Evolutionary conservation across 2,113 vertebrate species (phyloP), one percentile per base, ranked within the genome.

Genomic region (Campylomormyrus tamandua): DNA sequence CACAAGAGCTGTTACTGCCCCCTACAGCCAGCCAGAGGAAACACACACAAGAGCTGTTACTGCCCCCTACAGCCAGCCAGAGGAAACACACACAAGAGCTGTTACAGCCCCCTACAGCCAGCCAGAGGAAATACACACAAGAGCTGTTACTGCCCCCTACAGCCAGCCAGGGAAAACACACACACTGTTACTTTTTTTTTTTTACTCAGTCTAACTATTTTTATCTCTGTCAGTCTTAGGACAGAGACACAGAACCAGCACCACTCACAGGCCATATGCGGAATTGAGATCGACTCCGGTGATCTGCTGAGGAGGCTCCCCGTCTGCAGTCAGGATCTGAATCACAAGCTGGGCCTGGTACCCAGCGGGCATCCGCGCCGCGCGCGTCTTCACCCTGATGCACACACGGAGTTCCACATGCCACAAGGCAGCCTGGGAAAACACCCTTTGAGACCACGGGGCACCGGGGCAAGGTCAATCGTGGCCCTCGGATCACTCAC

Each of bases 251-350:
- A 50, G 74, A 83, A 62, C n/a, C 35, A n/a, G 83, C 6, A n/a
- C 49, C 86, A 98, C 98, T 98, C 96, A 99, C 98, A 99, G 96
- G 94, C 98, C 98, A n/a, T 99, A 99, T 24, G 98, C 98, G 80
- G 98, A 99, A 94, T 97, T 99, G 89, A 98, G 93, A 91, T 97
- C 96, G 93, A 99, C 95, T 91, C 98, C 98, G 92, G 98, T 98
- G 89, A 99, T 98, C 94, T 98, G 98, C 27, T 98, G 98, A 19
- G 98, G 97, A 90, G 97, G 97, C 53, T 99, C 98, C 90, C 98
- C 98, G 88, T 99, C 98, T 24, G 97, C 96, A 97, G 97, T 98
- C 70, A 97, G 96, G 93, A 99, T 89, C 93, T 99, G 98, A 92
- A 99, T 96, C 88, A 99, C 98, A 50, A 99, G 95, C 90, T 98